A percentile compares a stretch with the other conserved stretches of the same genome.
Evolutionary conservation across 1,140 invertebrate species (phyloP).

Genomic region (Drosophila novamexicana): DNA sequence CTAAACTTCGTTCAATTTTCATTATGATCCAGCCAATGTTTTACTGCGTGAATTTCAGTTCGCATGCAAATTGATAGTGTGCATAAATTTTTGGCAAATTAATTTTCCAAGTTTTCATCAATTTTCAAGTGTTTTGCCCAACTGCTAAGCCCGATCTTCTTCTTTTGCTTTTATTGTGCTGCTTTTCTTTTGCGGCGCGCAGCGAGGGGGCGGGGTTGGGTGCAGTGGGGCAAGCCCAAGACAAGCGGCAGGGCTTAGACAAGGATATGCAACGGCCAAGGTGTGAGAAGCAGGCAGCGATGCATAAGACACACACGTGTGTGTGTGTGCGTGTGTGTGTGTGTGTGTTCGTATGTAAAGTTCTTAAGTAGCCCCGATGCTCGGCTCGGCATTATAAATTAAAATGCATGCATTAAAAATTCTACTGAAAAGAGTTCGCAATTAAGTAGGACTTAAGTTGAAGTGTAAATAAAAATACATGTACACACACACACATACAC

Average conservation of each 20-base stretch:
- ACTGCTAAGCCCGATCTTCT: neutral
- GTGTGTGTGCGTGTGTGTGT: conserved; percentile 21
- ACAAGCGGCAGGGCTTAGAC: conserved; percentile 58
- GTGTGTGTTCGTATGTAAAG: conserved; percentile 47
- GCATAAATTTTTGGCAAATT: neutral
- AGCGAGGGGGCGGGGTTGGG: neutral
- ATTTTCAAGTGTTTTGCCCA: neutral
- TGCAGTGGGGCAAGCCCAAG: conserved; percentile 1
- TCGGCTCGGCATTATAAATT: conserved; percentile 78
- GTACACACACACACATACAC: conserved; percentile 35
- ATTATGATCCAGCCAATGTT: no score
- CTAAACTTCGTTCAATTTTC: no score
- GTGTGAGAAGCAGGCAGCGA: conserved; percentile 48
- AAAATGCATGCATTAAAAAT: conserved; percentile 82
- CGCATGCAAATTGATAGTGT: no score
- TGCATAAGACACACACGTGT: conserved; percentile 19
- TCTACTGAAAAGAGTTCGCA: conserved; percentile 80
- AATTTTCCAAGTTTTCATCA: no score
- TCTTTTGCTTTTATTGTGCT: conserved; percentile 64
- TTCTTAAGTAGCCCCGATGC: conserved; percentile 73
- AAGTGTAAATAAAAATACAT: conserved; percentile 80
- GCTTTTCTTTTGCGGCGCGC: neutral
- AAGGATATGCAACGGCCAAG: conserved; percentile 49
- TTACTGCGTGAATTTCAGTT: no score
- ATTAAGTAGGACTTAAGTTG: conserved; percentile 83